Conservation (phyloP, 2,113 vertebrate species). For the Mesoclemmys tuberculata region DNA sequence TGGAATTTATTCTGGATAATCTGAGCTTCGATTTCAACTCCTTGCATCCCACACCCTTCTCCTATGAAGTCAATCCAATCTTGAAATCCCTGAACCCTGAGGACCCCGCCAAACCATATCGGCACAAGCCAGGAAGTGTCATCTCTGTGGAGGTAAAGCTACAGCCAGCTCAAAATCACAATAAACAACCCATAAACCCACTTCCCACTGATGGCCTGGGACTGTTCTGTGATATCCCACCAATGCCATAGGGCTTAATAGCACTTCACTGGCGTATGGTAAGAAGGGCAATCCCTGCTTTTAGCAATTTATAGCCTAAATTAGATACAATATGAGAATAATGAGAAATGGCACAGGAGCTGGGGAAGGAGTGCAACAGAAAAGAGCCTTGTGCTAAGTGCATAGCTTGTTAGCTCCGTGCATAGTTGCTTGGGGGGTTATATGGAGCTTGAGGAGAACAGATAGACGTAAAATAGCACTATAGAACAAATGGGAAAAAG, state of each 20-base stretch:
- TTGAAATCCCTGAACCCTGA: constrained; percentile 86
- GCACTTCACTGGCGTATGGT: not conserved
- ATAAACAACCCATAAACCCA: no score
- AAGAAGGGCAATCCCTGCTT: not conserved
- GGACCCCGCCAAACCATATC: constrained; percentile 86
- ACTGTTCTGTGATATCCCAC: not conserved
- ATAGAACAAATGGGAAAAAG: not conserved
- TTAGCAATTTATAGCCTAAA: not conserved
- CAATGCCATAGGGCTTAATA: not conserved
- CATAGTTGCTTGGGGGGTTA: not conserved
- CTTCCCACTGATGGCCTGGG: not conserved
- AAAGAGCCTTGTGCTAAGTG: not conserved
- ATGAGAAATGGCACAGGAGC: not conserved
- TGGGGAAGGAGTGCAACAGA: not conserved
- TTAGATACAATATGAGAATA: not conserved
- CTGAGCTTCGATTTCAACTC: constrained; percentile 89
- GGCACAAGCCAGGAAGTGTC: constrained; percentile 96
- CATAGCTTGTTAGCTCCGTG: not conserved
- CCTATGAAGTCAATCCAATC: constrained; percentile 88
- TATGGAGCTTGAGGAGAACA: not conserved
- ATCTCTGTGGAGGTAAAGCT: constrained; percentile 93
- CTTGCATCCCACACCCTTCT: constrained; percentile 85
- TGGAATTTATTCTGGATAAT: constrained; percentile 94
- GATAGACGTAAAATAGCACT: not conserved
- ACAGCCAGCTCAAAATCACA: no score